Evolutionary conservation across 2,113 vertebrate species (phyloP).

Genomic region (Elanoides forficatus): DNA sequence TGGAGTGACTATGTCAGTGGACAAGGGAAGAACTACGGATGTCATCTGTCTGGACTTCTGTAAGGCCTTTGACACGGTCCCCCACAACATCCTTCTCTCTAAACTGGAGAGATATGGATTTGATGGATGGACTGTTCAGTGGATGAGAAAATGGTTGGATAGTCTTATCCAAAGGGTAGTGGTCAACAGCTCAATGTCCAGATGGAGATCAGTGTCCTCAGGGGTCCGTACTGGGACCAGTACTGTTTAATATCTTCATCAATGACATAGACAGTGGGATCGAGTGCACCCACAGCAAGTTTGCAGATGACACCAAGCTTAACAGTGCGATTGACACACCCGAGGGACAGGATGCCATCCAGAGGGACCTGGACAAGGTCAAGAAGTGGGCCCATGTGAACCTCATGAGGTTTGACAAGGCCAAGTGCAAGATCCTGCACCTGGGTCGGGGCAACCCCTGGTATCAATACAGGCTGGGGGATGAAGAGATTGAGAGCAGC

Average conservation of each 20-base stretch:
- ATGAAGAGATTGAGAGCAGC: too few species aligned
- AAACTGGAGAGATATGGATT: too few species aligned
- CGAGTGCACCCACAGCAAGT: background rate
- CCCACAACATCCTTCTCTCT: too few species aligned
- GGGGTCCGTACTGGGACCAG: background rate
- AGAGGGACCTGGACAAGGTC: background rate
- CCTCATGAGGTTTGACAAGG: background rate
- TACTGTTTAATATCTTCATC: background rate
- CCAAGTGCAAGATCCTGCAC: background rate
- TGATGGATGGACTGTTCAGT: too few species aligned
- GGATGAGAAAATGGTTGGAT: too few species aligned
- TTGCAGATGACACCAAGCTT: background rate
- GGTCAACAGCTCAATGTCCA: background rate
- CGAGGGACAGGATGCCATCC: background rate
- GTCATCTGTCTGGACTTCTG: background rate
- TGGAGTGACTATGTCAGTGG: background rate
- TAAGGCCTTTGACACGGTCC: background rate
- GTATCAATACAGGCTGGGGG: background rate
- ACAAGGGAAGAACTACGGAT: background rate
- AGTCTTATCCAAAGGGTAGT: background rate
- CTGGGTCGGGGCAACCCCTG: rapidly evolving
- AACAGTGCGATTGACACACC: background rate
- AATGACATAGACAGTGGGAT: background rate
- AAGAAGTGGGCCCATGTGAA: background rate
- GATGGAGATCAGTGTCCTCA: background rate